Base-by-base conservation (phyloP, 2,888 invertebrate genomes). In the Pseudococcus jackbeardsleyi region DNA sequence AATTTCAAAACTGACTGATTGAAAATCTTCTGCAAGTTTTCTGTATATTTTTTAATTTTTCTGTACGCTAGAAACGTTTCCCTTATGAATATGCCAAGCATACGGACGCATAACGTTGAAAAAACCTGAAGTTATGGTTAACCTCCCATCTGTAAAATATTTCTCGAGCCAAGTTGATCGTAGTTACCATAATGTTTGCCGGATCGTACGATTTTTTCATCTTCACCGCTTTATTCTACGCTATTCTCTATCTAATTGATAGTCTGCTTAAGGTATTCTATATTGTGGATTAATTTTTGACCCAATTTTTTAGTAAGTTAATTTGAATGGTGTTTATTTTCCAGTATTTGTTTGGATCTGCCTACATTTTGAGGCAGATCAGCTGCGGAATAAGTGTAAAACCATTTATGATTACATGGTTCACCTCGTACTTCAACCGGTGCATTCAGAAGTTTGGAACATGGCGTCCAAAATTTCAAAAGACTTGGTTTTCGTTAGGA, bases 281-380 rank as follows among this genome's bases (percentile, higher is more conserved):
- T 33, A 33, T 33, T 33, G 1, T 33, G 26, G 26, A 64, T 22
- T 22, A n/a, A 59, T n/a, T 72, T 0, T 72, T 33, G 12, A 72
- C 5, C 33, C 15, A 26, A 7, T 72, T 15, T 11, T 9, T 59
- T 72, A 0, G 68, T 2, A 33, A 33, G 11, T 26, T 33, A 3
- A 72, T n/a, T 72, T 12, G 0, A 19, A 19, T n/a, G 4, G 1
- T 19, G 50, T 1, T n/a, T 90, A 89, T 90, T 91, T 94, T 93
- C 90, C 93, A 96, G 96, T 95, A 95, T 91, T 96, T 96, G 91
- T 95, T 95, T 92, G 95, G 95, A 91, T 95, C 95, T 91, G 96
- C 96, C 0, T 97, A 97, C 91, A 93, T 95, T 90, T 94, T 94
- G 90, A 95, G 96, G 91, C 91, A 96, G 89, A 94, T 95, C 91